These are phyloP conservation scores for Macrophya annulata DNA, from an alignment of 2,888 invertebrate species.

Conservation along the genomic window DNA sequence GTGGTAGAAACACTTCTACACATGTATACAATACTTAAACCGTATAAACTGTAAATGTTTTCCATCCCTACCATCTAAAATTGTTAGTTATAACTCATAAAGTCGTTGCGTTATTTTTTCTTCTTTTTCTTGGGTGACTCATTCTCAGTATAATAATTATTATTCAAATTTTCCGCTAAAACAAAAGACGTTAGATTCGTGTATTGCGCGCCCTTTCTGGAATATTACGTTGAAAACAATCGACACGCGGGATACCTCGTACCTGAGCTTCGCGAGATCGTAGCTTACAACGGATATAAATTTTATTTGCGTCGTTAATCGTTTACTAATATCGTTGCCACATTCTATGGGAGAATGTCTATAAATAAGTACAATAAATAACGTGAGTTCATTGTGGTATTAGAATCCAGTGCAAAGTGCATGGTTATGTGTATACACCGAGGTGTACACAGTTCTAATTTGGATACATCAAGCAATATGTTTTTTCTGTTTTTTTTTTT, in stretches of 20 bases:
- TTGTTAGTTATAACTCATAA: not conserved
- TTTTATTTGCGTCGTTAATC: not conserved
- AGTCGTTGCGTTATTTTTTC: not conserved
- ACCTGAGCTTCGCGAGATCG: not conserved
- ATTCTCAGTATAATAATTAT: not conserved
- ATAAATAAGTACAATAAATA: not conserved
- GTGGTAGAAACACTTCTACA: not conserved
- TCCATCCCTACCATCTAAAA: not conserved
- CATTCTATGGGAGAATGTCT: not conserved
- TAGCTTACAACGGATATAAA: not conserved
- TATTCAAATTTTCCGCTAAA: not conserved
- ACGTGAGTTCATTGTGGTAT: not conserved
- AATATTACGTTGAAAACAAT: not conserved
- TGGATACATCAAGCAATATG: not conserved
- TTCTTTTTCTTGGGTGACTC: not conserved
- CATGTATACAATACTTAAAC: not conserved
- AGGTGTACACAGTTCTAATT: not conserved
- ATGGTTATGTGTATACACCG: not conserved
- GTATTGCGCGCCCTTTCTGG: conserved; percentile 7
- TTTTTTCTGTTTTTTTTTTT: not conserved
- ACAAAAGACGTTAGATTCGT: conserved; percentile 21
- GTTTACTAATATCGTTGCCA: not conserved
- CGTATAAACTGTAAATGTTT: not conserved
- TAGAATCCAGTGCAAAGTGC: conserved; percentile 3
- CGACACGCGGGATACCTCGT: not conserved